These are phyloP conservation scores for Leucophora obtusa DNA, from an alignment of 2,888 invertebrate species.

Conservation along the genomic window DNA sequence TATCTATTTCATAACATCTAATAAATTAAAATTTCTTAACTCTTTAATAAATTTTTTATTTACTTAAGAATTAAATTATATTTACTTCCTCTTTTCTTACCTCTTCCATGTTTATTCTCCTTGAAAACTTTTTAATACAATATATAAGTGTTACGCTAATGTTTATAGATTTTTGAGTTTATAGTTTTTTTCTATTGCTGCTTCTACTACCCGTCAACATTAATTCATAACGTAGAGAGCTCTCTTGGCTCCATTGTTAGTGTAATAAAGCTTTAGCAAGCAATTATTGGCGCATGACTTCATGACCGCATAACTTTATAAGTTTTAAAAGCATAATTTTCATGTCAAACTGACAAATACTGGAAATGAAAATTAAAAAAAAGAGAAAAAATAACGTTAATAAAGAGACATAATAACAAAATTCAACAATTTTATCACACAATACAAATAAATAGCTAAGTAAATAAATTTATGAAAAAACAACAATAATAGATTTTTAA, in stretches of 20 bases:
- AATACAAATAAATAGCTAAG: slow-evolving; percentile 10
- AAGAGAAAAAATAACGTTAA: not conserved
- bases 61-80: too few relatives aligned
- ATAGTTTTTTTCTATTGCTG: not conserved
- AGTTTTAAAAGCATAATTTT: slow-evolving; percentile 53
- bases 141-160: not conserved
- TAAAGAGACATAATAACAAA: slow-evolving; percentile 34
- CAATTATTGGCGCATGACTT: slow-evolving; percentile 63
- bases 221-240: slow-evolving; percentile 36
- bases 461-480: not conserved
- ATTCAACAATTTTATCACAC: slow-evolving; percentile 14
- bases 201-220: slow-evolving; percentile 15
- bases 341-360: slow-evolving; percentile 61
- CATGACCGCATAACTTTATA: slow-evolving; percentile 60
- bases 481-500: not conserved
- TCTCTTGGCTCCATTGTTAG: slow-evolving; percentile 19
- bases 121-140: too few relatives aligned
- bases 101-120: too few relatives aligned
- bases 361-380: slow-evolving; percentile 42
- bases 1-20: too few relatives aligned
- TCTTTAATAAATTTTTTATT: too few relatives aligned
- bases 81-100: too few relatives aligned
- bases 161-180: not conserved
- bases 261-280: slow-evolving; percentile 28
- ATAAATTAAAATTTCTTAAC: too few relatives aligned